These are phyloP conservation scores for Heliconius sara DNA, from an alignment of 2,888 invertebrate genomes.

Conservation along the genomic window DNA sequence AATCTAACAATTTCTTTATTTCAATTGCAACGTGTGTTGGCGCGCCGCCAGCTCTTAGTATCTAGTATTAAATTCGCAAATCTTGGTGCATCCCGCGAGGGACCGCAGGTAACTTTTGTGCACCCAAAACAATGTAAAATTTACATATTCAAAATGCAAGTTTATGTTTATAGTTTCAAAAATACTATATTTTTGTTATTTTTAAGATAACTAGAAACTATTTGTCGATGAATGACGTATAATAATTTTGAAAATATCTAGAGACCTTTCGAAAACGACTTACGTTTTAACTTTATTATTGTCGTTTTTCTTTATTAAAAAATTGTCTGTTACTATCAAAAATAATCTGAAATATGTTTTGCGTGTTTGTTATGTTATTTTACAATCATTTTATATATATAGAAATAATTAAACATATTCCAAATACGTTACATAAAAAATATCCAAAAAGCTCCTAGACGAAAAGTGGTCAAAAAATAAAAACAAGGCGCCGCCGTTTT, in stretches of 20 bases:
- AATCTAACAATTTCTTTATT: slow-evolving; percentile 39
- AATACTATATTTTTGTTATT: not conserved
- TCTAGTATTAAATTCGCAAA: slow-evolving; percentile 49
- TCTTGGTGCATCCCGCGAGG: slow-evolving; percentile 35
- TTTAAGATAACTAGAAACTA: not conserved
- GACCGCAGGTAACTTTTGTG: slow-evolving; percentile 26
- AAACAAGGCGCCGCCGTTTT: not conserved
- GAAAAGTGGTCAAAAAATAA: not conserved
- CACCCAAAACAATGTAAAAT: not conserved
- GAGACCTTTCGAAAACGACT: too few species aligned
- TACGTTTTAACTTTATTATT: too few species aligned
- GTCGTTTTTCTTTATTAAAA: too few species aligned
- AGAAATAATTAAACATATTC: not conserved
- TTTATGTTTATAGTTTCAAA: slow-evolving; percentile 13
- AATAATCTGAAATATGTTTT: too few species aligned
- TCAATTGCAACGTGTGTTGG: slow-evolving; percentile 47
- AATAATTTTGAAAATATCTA: too few species aligned
- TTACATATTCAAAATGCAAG: slow-evolving; percentile 18
- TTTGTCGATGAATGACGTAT: not conserved
- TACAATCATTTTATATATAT: not conserved
- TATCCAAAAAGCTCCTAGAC: not conserved
- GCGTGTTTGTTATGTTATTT: too few species aligned
- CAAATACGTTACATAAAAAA: too few species aligned
- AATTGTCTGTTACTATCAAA: too few species aligned
- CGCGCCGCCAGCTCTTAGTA: slow-evolving; percentile 42